These are phyloP conservation scores for Tiliacea citrago DNA, from an alignment of 2,888 invertebrate genomes.

Conservation along the genomic window DNA sequence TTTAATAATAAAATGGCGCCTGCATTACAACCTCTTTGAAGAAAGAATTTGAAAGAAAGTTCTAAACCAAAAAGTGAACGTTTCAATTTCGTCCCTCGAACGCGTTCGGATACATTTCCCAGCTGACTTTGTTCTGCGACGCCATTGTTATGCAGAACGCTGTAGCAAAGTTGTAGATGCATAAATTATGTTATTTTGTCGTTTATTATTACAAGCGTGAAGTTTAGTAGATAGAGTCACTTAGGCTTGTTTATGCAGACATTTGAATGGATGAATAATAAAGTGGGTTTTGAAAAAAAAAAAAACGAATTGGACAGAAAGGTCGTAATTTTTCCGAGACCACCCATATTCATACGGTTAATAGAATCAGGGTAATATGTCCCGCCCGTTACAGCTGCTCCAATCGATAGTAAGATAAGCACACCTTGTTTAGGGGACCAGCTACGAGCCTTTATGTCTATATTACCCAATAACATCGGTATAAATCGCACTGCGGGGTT, in stretches of 20 bases:
- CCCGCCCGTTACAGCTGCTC: slow-evolving; percentile 78
- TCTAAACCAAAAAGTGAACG: slow-evolving; percentile 69
- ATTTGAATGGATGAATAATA: slow-evolving; percentile 56
- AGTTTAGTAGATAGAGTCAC: slow-evolving; percentile 59
- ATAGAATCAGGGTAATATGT: slow-evolving; percentile 80
- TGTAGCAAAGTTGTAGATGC: slow-evolving; percentile 71
- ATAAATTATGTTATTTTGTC: slow-evolving; percentile 71
- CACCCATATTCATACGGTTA: slow-evolving; percentile 73
- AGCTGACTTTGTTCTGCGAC: slow-evolving; percentile 70
- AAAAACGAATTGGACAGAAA: slow-evolving; percentile 60
- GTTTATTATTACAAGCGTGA: slow-evolving; percentile 63
- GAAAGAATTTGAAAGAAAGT: slow-evolving; percentile 61
- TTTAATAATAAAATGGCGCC: slow-evolving; percentile 42
- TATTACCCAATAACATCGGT: slow-evolving; percentile 80
- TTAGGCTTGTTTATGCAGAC: slow-evolving; percentile 53
- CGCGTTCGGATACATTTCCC: slow-evolving; percentile 66
- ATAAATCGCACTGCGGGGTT: slow-evolving; percentile 74
- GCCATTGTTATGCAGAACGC: slow-evolving; percentile 74
- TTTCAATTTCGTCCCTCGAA: slow-evolving; percentile 66
- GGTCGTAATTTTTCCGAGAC: slow-evolving; percentile 71
- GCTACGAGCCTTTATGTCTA: slow-evolving; percentile 77
- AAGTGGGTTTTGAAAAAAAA: slow-evolving; percentile 24
- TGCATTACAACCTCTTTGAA: slow-evolving; percentile 42
- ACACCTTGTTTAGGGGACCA: slow-evolving; percentile 78
- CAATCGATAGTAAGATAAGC: slow-evolving; percentile 82